Evolutionary conservation across 2,888 invertebrate genomes (phyloP), one percentile per base, ranked within the genome.

Genomic region (Cinara cedri): DNA sequence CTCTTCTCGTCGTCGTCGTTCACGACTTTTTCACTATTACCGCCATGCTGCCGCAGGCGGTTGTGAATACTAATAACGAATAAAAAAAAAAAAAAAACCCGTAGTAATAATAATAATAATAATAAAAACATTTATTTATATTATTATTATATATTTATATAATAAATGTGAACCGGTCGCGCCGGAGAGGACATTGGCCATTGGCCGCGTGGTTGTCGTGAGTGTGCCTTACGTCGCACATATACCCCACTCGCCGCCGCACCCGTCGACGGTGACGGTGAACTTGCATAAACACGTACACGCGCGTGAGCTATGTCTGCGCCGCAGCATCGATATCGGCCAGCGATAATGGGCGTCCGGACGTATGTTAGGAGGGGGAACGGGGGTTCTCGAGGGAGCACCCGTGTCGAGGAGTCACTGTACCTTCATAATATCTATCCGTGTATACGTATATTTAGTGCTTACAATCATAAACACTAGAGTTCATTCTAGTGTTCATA

Each of bases 41-140:
- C 49, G 65, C 44, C 66, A 54, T 34, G 74, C 81, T 3, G 80
- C 72, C 0, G 63, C 75, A 54, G 80, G 62, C 63, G 78, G 72
- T 26, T 51, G 74, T 51, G 63, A 74, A 74, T 74, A 63, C 74
- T 74, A 74, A 74, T 74, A 74, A 74, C 55, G 55, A 26, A 34
- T 34, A 14, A 19, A 54, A 68, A 19, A 68, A 65, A 46, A 24
- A 49, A 49, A 49, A 24, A 49, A 19, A 19, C n/a, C 3, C 65
- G 16, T 6, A n/a, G 51, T 54, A 19, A 34, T 49, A 24, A n/a
- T 34, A n/a, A n/a, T 65, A 44, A 13, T 44, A 46, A 49, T 16
- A 66, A 24, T 68, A 68, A 62, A 44, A 46, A 34, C 34, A 34
- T 34, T 34, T 6, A 34, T 34, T 34, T 34, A 34, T 34, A 34